Conservation (phyloP, 2,113 vertebrate species). For the Podarcis muralis region DNA sequence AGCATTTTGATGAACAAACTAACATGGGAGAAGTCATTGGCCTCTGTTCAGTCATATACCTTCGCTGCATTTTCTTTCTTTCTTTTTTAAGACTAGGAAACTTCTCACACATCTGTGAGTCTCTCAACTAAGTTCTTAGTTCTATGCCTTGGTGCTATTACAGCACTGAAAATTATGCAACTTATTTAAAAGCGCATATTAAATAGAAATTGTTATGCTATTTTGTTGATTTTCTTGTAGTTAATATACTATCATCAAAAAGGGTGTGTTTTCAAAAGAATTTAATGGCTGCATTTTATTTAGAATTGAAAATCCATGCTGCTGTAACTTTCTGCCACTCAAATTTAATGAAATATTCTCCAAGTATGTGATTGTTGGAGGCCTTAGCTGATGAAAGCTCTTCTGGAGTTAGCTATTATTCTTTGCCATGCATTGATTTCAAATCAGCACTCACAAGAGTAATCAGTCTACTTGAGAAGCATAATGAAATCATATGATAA, state of each 20-base stretch:
- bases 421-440: not conserved
- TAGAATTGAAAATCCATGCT: conserved; percentile 2
- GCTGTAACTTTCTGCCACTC: not conserved
- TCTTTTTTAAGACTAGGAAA: not conserved
- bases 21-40: not conserved
- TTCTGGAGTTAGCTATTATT: conserved; percentile 13
- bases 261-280: not conserved
- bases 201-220: not conserved
- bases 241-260: not conserved
- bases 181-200: not conserved
- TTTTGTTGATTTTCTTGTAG: not conserved
- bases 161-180: not conserved
- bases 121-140: not conserved
- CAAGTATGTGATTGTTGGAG: conserved; percentile 32
- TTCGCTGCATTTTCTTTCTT: not conserved
- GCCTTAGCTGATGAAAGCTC: not conserved
- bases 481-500: conserved; percentile 9
- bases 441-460: not conserved
- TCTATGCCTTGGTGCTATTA: not conserved
- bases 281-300: conserved; percentile 4
- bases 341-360: not conserved
- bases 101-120: not conserved
- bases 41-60: not conserved
- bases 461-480: conserved; percentile 18
- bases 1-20: not conserved